phyloP scores from a whole-genome alignment of 2,797 vertebrate species.

The Tiaroga cobitis region DNA sequence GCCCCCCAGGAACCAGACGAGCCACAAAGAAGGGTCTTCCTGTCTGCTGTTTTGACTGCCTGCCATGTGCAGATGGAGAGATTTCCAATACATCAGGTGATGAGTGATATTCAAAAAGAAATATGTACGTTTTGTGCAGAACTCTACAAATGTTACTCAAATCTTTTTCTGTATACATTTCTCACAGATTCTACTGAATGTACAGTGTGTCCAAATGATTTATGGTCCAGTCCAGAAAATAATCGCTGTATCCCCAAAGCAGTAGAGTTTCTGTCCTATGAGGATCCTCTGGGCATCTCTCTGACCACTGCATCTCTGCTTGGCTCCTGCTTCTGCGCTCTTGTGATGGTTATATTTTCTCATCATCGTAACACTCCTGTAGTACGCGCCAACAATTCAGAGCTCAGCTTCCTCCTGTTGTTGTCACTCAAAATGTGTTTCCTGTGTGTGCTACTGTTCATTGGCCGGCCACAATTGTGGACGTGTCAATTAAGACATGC shows the following conservation, averaged over 20 bases:
- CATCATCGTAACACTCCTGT: not conserved
- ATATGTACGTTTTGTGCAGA: not conserved
- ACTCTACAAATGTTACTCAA: not conserved
- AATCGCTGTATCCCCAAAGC: not conserved
- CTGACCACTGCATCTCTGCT: conserved; percentile 31
- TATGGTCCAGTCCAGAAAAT: not conserved
- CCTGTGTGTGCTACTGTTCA: not conserved
- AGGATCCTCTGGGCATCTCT: not conserved
- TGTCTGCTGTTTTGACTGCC: conserved; percentile 27
- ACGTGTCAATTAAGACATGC: conserved; percentile 6
- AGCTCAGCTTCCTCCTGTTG: not conserved
- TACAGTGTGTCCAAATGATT: conserved; percentile 31
- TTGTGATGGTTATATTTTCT: not conserved
- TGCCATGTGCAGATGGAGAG: conserved; percentile 40
- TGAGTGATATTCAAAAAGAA: not conserved
- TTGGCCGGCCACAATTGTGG: conserved; percentile 3
- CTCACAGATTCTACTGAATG: conserved; percentile 12
- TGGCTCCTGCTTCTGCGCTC: not conserved
- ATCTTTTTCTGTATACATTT: not conserved
- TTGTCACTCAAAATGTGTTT: conserved; percentile 9
- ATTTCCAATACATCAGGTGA: conserved; percentile 46
- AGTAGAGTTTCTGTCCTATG: not conserved
- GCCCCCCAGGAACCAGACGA: conserved; percentile 52
- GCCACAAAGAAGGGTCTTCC: conserved; percentile 52
- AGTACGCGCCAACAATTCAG: conserved; percentile 10